Evolutionary conservation across 2,113 vertebrate species (phyloP).

Genomic region (Gobio gobio): DNA sequence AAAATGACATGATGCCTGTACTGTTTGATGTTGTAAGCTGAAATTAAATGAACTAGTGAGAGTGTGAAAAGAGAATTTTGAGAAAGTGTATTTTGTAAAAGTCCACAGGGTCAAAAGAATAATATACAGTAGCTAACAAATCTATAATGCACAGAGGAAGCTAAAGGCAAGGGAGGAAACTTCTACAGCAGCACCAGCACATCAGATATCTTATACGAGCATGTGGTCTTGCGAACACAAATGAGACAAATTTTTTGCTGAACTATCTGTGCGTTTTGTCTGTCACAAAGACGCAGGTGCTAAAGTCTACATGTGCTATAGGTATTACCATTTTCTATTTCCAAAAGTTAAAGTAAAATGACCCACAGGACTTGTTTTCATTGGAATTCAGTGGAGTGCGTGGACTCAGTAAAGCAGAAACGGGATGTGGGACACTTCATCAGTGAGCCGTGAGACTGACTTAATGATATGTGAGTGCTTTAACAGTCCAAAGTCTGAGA

Average conservation of each 20-base stretch:
- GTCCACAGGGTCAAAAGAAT: neutral
- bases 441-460: slow-evolving; percentile 1
- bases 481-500: slow-evolving; percentile 9
- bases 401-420: neutral
- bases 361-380: neutral
- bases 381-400: neutral
- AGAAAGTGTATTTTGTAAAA: neutral
- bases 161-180: neutral
- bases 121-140: neutral
- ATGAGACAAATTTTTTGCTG: neutral
- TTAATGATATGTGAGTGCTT: slow-evolving; percentile 7
- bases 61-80: neutral
- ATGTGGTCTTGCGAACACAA: neutral
- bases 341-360: neutral
- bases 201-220: neutral
- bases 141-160: neutral
- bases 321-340: neutral
- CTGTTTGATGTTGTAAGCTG: neutral
- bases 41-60: neutral
- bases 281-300: neutral
- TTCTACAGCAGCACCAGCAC: neutral
- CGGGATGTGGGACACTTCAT: slow-evolving; percentile 2
- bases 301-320: neutral
- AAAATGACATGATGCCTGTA: neutral
- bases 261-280: neutral